Base-by-base conservation (phyloP, 1,140 invertebrate species). In the Hylaeus anthracinus region DNA sequence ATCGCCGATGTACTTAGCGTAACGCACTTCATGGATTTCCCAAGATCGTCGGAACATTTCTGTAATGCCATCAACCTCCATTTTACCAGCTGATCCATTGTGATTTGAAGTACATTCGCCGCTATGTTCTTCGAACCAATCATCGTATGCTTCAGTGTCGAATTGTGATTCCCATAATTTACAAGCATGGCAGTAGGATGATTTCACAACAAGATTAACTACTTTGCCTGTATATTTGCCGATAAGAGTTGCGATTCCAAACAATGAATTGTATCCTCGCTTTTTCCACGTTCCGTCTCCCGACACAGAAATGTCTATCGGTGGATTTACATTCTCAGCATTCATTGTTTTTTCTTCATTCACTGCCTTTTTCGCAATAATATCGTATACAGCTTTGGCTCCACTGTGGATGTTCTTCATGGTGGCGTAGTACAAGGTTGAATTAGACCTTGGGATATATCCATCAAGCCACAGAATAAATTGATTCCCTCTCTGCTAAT, bases 41-140 rank as follows among this genome's bases (percentile, higher is more conserved):
- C 39, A 26, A 37, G 81, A 84, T 9, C 82, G 71, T 51, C 70
- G 15, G 66, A 84, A 86, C 70, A 88, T 82, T 83, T 63, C 76
- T 48, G 74, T 45, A 45, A 83, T 53, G 6, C 71, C 3, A 15
- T 14, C 4, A 5, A 75, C 76, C 72, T 83, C 71, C 82, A 79
- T 79, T 14, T 79, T 83, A 15, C 82, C 82, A 45, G 77, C 56
- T 75, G 82, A 15, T 69, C 82, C 72, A 15, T 39, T 15, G 77
- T 83, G 77, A 83, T 83, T 79, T 14, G 76, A 66, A 5, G 3
- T 39, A 60, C 76, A 79, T 75, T 82, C 53, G 51, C 80, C 58
- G 5, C 64, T n/a, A 63, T 83, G 76, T 60, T 79, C 61, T 76
- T 75, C 66, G 6, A 79, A 4, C 82, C 82, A 75, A 8, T 83